Percentiles rank a stretch among this genome's conserved stretches.
Evolutionary conservation across 2,797 vertebrate species (phyloP).

Genomic region (Brachyalestes nurse): DNA sequence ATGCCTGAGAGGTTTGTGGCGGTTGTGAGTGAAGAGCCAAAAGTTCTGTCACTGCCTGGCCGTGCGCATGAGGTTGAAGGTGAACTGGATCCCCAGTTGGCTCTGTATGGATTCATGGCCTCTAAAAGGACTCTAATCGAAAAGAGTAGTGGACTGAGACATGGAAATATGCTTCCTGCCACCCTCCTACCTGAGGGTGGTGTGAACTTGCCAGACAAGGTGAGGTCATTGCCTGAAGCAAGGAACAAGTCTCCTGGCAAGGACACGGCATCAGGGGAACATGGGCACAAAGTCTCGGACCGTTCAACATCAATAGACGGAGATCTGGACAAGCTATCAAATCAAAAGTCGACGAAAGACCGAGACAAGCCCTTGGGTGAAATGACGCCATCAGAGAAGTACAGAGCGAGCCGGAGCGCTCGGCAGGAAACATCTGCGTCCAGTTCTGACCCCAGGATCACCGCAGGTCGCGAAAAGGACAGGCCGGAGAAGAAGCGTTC

Average conservation of each 20-base stretch:
- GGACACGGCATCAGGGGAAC: not conserved
- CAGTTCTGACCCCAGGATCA: conserved; percentile 47
- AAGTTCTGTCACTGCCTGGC: conserved; percentile 21
- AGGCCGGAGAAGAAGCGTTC: conserved; percentile 39
- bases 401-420: conserved; percentile 56
- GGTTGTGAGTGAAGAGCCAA: conserved; percentile 8
- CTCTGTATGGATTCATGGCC: conserved; percentile 3
- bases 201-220: not conserved
- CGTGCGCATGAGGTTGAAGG: not conserved
- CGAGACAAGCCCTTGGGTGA: conserved; percentile 6
- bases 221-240: not conserved
- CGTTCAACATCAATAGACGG: not conserved
- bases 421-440: conserved; percentile 59
- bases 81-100: conserved; percentile 9
- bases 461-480: conserved; percentile 40
- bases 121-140: conserved; percentile 15
- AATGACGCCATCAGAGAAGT: conserved; percentile 39
- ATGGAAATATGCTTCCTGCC: not conserved
- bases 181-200: not conserved
- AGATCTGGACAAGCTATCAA: not conserved
- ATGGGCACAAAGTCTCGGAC: not conserved
- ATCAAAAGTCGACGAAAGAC: not conserved
- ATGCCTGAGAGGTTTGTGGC: conserved; percentile 26
- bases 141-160: conserved; percentile 8
- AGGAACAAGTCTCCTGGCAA: not conserved